Conservation (phyloP, 2,113 vertebrate species). For the Hippolais icterina region DNA sequence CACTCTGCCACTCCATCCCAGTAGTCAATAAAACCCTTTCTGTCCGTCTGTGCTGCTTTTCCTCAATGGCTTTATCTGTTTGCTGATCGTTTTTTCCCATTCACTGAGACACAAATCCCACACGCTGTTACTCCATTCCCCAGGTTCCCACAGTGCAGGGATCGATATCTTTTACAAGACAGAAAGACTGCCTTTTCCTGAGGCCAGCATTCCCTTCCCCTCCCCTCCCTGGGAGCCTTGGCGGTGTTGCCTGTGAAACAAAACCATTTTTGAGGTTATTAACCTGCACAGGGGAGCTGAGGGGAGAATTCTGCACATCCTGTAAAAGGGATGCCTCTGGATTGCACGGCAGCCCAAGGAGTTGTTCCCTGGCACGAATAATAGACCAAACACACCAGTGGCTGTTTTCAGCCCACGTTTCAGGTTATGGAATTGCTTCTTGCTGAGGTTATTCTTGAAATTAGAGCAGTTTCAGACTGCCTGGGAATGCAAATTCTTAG, state of each 20-base stretch:
- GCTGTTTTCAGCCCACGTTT: neutral
- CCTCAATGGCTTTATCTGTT: neutral
- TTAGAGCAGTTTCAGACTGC: neutral
- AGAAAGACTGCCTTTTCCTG: neutral
- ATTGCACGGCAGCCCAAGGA: neutral
- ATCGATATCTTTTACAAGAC: neutral
- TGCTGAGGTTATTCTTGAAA: neutral
- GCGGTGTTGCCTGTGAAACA: neutral
- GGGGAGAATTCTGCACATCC: neutral
- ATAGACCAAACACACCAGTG: fast-evolving
- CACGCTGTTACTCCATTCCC: neutral
- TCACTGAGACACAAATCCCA: neutral
- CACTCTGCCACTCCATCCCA: neutral
- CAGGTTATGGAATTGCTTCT: neutral
- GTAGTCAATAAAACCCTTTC: neutral
- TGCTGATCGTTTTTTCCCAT: neutral
- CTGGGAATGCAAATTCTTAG: constrained; percentile 24
- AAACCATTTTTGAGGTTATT: neutral
- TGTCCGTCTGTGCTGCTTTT: neutral
- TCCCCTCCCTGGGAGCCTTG: neutral
- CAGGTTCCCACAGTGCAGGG: neutral
- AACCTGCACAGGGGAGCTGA: neutral
- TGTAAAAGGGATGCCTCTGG: neutral
- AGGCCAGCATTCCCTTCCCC: neutral
- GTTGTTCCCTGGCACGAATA: neutral